Evolutionary conservation across 2,888 invertebrate species (phyloP).

Genomic region (Dryadula phaetusa): DNA sequence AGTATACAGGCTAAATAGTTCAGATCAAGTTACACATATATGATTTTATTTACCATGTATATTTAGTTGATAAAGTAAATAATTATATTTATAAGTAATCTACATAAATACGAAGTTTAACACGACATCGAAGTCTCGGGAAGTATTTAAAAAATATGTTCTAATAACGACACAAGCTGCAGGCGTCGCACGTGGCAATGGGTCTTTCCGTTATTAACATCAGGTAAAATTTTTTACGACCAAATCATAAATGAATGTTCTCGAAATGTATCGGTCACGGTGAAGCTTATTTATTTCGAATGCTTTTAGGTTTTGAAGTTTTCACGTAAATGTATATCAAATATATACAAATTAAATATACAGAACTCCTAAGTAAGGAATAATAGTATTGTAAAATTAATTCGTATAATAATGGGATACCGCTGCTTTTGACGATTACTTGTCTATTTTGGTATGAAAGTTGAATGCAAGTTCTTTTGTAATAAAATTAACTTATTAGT

Average conservation of each 20-base stretch:
- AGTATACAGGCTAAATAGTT: too few relatives aligned
- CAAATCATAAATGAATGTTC: conserved; percentile 70
- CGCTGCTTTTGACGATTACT: too few relatives aligned
- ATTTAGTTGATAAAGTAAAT: background rate
- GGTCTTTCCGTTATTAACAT: conserved; percentile 76
- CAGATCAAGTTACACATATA: too few relatives aligned
- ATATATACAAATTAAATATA: background rate
- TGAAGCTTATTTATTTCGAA: conserved; percentile 51
- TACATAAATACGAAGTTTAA: conserved; percentile 18
- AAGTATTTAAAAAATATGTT: conserved; percentile 39
- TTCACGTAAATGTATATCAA: background rate
- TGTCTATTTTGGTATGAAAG: too few relatives aligned
- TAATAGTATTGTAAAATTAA: too few relatives aligned
- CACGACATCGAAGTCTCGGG: conserved; percentile 32
- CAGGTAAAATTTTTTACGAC: conserved; percentile 80
- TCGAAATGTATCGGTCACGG: conserved; percentile 58
- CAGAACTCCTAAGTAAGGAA: background rate
- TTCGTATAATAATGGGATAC: too few relatives aligned
- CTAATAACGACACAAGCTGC: conserved; percentile 63
- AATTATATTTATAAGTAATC: background rate
- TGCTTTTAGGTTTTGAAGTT: background rate
- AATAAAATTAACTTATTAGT: too few relatives aligned
- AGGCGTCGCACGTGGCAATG: conserved; percentile 77
- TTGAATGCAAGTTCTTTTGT: too few relatives aligned
- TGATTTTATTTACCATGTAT: background rate